Base-by-base conservation (phyloP, 2,888 invertebrate genomes). In the Cephus runcator region DNA sequence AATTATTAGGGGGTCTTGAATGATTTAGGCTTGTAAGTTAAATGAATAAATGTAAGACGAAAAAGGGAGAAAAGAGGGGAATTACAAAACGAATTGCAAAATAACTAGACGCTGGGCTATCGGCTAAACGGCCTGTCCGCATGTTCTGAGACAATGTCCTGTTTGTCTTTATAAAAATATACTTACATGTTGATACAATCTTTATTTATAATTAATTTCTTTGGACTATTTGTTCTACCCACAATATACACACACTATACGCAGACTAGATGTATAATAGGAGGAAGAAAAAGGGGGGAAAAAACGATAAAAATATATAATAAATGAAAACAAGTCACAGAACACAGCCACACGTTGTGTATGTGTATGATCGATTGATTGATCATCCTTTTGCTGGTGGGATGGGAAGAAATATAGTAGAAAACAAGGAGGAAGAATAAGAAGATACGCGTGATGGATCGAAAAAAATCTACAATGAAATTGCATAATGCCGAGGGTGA, bases 141-240 rank as follows among this genome's bases (percentile, higher is more conserved):
- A 84, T 83, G 81, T 83, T 85, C 81, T 83, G 84, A 83, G 81
- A 84, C 79, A 81, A 84, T 86, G 82, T 86, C 84, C 80, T 84
- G 77, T 85, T 83, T 85, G 82, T 85, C 85, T 87, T 87, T 85
- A 86, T 87, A 84, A 87, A 86, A 87, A 84, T 88, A 88, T 87
- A 87, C 84, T 83, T 88, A 86, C 84, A 88, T 84, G 85, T 86
- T 85, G 84, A 85, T 85, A 85, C 81, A 85, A 85, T 83, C 76
- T 85, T 88, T 86, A 86, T 87, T 86, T 85, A 83, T 83, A 85
- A 56, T 83, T 81, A 81, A 80, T 86, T 84, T 83, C 80, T 83
- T 84, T 81, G 78, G 82, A 85, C 35, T 83, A 79, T 81, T 86
- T 75, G 81, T 80, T 85, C 82, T 81, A 84, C 82, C 81, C 79